Evolutionary conservation across 2,888 invertebrate genomes (phyloP).

Genomic region (Axea sp.): DNA sequence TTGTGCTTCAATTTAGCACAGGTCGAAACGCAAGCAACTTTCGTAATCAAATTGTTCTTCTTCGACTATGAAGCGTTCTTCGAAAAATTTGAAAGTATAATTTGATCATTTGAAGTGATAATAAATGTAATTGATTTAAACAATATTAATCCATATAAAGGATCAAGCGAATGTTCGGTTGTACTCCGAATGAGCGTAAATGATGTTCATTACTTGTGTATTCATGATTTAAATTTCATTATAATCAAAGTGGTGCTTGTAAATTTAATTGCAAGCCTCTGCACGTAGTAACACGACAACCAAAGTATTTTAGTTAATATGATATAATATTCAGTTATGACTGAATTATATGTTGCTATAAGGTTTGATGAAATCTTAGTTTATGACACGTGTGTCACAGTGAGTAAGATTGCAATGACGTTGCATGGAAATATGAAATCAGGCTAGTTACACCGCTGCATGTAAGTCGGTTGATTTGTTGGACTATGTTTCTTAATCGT

Average conservation of each 20-base stretch:
- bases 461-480: no score
- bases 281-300: background rate
- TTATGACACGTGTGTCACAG: conserved; percentile 34
- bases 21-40: no score
- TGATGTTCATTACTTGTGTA: conserved; percentile 15
- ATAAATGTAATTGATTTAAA: no score
- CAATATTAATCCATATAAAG: background rate
- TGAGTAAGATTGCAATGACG: conserved; percentile 23
- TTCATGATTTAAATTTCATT: conserved; percentile 7
- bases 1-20: no score
- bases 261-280: conserved; percentile 25
- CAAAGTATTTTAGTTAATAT: conserved; percentile 25
- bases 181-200: conserved; percentile 1
- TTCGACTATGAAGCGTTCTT: no score
- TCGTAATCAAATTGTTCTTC: no score
- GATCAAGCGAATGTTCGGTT: background rate
- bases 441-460: conserved; percentile 27
- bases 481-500: no score
- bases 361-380: conserved; percentile 46
- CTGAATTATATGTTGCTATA: conserved; percentile 37
- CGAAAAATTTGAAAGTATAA: no score
- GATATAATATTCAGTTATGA: conserved; percentile 44
- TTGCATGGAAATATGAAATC: conserved; percentile 29
- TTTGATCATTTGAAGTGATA: no score
- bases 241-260: conserved; percentile 24